Percentiles rank a stretch among this genome's conserved stretches.
phyloP scores from a whole-genome alignment of 2,888 invertebrate species.

The Acheta domesticus region DNA sequence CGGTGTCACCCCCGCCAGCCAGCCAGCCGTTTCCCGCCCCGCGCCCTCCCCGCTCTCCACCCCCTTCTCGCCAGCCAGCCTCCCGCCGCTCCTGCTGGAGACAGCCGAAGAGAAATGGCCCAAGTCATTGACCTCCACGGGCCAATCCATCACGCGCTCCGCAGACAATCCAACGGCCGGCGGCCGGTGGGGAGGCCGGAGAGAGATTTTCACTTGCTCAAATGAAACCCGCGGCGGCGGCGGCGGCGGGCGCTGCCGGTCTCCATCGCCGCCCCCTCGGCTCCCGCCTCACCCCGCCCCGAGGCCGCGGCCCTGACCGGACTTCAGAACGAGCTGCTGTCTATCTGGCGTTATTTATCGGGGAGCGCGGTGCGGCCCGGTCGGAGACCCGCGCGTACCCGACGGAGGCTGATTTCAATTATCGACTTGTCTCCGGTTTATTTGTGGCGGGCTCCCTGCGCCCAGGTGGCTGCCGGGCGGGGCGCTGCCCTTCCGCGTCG shows the following conservation, averaged over 20 bases:
- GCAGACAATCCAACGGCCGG: conserved; percentile 23
- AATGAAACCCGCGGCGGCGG: conserved; percentile 27
- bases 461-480: background rate
- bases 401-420: conserved; percentile 31
- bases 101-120: conserved; percentile 52
- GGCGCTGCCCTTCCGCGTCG: background rate
- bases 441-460: conserved; percentile 18
- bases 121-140: conserved; percentile 60
- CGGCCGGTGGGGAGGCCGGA: background rate
- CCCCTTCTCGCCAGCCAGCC: background rate
- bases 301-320: conserved; percentile 25
- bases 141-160: conserved; percentile 51
- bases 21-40: background rate
- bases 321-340: conserved; percentile 28
- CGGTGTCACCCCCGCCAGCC: conserved; percentile 21
- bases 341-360: conserved; percentile 31
- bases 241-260: background rate
- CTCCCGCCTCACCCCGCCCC: too few species aligned
- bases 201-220: conserved; percentile 30
- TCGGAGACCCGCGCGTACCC: background rate
- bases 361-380: background rate
- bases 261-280: background rate
- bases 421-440: conserved; percentile 20
- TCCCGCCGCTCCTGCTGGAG: conserved; percentile 29
- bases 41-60: background rate